A percentile compares a stretch with the other conserved stretches of the same genome.
Evolutionary conservation across 2,797 vertebrate species (phyloP).

Genomic region (Atherinosoma microstoma): DNA sequence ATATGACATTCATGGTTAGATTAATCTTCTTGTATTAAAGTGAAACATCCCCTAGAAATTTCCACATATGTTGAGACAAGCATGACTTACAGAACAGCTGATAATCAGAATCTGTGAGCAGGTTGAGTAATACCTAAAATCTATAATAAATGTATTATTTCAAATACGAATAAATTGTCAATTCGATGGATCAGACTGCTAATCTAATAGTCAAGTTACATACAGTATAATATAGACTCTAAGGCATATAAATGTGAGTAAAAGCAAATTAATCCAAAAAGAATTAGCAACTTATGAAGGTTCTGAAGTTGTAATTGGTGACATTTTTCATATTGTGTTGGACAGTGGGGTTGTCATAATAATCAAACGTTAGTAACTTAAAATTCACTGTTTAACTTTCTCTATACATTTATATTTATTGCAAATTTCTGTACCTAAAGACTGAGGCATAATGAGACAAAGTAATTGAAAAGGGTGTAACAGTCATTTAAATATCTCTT

Average conservation of each 20-base stretch:
- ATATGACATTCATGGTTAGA: neutral
- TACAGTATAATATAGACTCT: slow-evolving; percentile 49
- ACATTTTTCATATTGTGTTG: neutral
- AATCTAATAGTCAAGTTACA: slow-evolving; percentile 54
- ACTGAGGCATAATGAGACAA: too few relatives aligned
- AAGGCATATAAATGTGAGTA: neutral
- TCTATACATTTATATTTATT: too few relatives aligned
- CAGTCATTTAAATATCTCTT: too few relatives aligned
- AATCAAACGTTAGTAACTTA: neutral
- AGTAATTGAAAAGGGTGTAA: too few relatives aligned
- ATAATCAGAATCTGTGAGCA: slow-evolving; percentile 11
- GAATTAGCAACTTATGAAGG: neutral
- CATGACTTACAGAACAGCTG: slow-evolving; percentile 23
- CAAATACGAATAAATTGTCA: slow-evolving; percentile 49
- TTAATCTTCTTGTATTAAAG: neutral
- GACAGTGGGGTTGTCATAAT: neutral
- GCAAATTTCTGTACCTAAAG: too few relatives aligned
- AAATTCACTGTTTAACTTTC: neutral
- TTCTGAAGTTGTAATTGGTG: neutral
- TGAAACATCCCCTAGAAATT: slow-evolving; percentile 21
- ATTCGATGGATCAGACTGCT: slow-evolving; percentile 22
- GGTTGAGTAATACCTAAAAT: slow-evolving; percentile 19
- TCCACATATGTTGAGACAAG: slow-evolving; percentile 24
- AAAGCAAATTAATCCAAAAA: neutral
- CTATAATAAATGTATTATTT: slow-evolving; percentile 12